A percentile compares a stretch with the other conserved stretches of the same genome.
phyloP scores from a whole-genome alignment of 2,888 invertebrate genomes.

The Drosophila paramelanica region DNA sequence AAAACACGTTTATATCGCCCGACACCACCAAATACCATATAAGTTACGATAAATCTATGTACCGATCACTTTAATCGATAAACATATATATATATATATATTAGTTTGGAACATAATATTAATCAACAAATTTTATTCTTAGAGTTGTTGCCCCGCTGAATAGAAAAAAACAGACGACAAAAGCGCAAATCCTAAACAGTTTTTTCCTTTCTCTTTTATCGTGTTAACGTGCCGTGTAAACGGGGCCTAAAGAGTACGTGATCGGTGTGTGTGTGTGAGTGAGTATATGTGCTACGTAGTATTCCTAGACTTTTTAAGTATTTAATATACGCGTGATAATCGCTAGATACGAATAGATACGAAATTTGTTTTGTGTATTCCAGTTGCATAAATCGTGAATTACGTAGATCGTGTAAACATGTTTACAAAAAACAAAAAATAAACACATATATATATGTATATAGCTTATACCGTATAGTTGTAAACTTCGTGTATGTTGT shows the following conservation, averaged over 20 bases:
- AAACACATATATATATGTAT: conserved; percentile 1
- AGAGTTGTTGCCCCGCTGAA: conserved; percentile 46
- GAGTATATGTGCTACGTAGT: conserved; percentile 53
- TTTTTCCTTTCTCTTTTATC: conserved; percentile 10
- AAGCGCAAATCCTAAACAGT: conserved; percentile 39
- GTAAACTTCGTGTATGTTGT: conserved; percentile 13
- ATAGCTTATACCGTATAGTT: neutral
- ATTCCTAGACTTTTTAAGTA: conserved; percentile 61
- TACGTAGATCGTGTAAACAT: conserved; percentile 19
- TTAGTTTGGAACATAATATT: conserved; percentile 72
- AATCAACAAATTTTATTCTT: conserved; percentile 71
- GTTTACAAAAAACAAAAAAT: conserved; percentile 14
- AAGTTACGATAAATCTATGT: conserved; percentile 41
- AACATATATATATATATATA: conserved; percentile 23
- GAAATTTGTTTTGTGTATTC: conserved; percentile 7
- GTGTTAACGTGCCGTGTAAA: conserved; percentile 40
- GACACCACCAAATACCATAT: conserved; percentile 26
- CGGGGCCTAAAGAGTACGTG: conserved; percentile 22
- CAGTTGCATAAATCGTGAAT: conserved; percentile 31
- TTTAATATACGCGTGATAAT: conserved; percentile 52
- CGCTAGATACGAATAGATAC: conserved; percentile 37
- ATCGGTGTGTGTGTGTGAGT: conserved; percentile 19
- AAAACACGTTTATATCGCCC: conserved; percentile 34
- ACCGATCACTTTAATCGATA: conserved; percentile 34
- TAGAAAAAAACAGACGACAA: conserved; percentile 31